Percentiles rank a stretch among this genome's conserved stretches.
phyloP scores from a whole-genome alignment of 2,113 vertebrate genomes.

The Vidua chalybeata region DNA sequence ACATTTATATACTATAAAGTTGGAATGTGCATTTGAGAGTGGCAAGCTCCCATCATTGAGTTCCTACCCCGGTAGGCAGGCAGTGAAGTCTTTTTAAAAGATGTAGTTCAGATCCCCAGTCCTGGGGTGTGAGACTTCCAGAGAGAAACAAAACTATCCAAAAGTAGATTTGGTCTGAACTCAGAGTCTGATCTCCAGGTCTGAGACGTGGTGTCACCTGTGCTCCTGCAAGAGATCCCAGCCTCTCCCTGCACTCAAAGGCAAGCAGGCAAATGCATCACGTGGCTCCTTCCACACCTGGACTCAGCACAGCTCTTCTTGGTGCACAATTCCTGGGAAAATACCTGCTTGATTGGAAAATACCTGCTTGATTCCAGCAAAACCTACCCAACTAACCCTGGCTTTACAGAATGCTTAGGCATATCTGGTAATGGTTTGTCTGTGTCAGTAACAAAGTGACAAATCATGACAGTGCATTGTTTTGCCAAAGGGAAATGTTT shows the following conservation, averaged over 20 bases:
- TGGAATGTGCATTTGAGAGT: background rate
- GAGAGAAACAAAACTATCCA: background rate
- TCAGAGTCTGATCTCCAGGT: background rate
- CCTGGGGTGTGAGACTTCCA: background rate
- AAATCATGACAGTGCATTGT: background rate
- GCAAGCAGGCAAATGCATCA: background rate
- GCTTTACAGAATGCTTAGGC: background rate
- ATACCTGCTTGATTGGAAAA: background rate
- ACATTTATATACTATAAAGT: background rate
- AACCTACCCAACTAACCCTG: background rate
- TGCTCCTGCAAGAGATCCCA: background rate
- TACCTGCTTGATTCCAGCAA: background rate
- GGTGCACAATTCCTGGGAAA: background rate
- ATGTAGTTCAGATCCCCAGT: background rate
- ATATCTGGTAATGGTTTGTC: background rate
- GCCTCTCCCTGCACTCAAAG: background rate
- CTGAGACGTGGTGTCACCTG: fast-evolving
- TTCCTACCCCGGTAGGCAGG: background rate
- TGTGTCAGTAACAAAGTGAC: background rate
- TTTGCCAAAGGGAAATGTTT: background rate
- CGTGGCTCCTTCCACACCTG: background rate
- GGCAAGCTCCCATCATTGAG: background rate
- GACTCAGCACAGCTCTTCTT: background rate
- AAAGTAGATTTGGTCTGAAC: background rate
- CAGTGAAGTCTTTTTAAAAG: background rate